Conservation (phyloP, 2,888 invertebrate genomes). For the Ophion ellenae region DNA sequence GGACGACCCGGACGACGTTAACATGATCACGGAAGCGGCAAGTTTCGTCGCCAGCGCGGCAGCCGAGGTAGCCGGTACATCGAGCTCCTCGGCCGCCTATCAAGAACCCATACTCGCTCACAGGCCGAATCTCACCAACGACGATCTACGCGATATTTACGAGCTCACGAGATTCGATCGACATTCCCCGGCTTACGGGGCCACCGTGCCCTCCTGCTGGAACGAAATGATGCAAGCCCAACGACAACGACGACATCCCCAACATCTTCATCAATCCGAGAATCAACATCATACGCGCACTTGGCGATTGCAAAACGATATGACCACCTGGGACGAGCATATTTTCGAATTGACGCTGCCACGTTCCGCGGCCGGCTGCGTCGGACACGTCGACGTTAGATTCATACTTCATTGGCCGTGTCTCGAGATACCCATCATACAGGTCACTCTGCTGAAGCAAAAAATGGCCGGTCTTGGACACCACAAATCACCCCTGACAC, state of each 20-base stretch:
- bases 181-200: conserved; percentile 89
- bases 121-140: conserved; percentile 85
- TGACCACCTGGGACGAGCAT: conserved; percentile 95
- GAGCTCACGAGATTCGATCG: conserved; percentile 91
- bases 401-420: conserved; percentile 93
- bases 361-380: conserved; percentile 87
- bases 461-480: conserved; percentile 88
- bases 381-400: conserved; percentile 96
- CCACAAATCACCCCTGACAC: conserved; percentile 83
- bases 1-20: conserved; percentile 87
- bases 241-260: conserved; percentile 94
- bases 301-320: conserved; percentile 87
- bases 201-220: conserved; percentile 97
- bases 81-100: conserved; percentile 76
- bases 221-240: conserved; percentile 96
- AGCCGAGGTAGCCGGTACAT: conserved; percentile 78
- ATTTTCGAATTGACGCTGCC: conserved; percentile 95
- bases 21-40: conserved; percentile 77
- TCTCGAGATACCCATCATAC: conserved; percentile 91
- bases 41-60: conserved; percentile 70
- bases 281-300: conserved; percentile 92
- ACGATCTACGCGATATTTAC: conserved; percentile 89
- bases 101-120: conserved; percentile 84
- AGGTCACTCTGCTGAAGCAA: conserved; percentile 89
- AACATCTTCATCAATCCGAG: conserved; percentile 88